Percentiles rank a stretch among this genome's conserved stretches.
These are phyloP conservation scores for Caenorhabditis tropicalis DNA, from an alignment of 1,140 invertebrate genomes.

Conservation along the genomic window DNA sequence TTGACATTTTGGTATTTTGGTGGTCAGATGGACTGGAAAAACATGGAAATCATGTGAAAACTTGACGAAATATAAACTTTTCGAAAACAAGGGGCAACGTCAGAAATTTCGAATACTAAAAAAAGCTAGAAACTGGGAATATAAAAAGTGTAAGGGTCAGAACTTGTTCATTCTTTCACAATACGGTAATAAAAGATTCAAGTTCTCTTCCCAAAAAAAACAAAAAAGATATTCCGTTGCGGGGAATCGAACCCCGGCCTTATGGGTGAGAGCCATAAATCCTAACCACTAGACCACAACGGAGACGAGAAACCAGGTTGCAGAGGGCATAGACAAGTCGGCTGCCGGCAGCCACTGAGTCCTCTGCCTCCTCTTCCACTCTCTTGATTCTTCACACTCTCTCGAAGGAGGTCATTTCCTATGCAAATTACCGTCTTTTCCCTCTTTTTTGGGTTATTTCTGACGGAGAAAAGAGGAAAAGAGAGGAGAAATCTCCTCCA, in stretches of 20 bases:
- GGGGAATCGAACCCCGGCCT: constrained; percentile 84
- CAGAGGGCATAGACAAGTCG: not conserved
- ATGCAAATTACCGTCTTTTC: constrained; percentile 21
- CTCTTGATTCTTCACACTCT: not conserved
- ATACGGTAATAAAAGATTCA: no score
- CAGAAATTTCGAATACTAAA: no score
- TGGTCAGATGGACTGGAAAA: no score
- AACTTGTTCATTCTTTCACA: no score
- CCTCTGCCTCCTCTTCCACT: not conserved
- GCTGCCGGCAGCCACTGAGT: not conserved
- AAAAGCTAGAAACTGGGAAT: not conserved
- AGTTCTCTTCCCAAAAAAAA: no score
- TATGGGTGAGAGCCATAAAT: constrained; percentile 84
- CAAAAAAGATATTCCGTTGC: constrained; percentile 74
- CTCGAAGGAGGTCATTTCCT: not conserved
- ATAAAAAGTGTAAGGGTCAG: no score
- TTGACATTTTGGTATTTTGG: no score
- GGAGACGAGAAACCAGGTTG: not conserved
- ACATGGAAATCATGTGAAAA: no score
- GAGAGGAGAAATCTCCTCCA: no score
- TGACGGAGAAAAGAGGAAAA: not conserved
- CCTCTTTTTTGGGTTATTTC: not conserved
- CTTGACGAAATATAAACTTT: no score
- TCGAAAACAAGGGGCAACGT: no score
- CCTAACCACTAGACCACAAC: constrained; percentile 76